phyloP scores from a whole-genome alignment of 2,113 vertebrate genomes.

The Poicephalus meyeri region DNA sequence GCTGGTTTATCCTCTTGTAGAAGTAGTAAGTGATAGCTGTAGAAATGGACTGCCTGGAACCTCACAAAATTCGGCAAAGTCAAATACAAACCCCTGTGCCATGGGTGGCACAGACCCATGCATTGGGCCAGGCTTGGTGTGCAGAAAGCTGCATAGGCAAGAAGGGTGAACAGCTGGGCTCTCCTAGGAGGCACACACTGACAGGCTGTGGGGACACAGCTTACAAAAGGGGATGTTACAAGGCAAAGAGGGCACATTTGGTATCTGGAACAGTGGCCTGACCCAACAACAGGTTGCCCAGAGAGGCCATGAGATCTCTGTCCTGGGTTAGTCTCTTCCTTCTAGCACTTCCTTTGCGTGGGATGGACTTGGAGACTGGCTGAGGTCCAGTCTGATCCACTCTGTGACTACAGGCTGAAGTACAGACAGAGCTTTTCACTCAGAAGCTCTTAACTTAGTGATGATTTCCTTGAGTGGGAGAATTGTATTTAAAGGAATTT shows the following conservation, averaged over 20 bases:
- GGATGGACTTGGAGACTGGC: not conserved
- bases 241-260: not conserved
- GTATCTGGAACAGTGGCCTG: not conserved
- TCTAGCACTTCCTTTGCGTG: not conserved
- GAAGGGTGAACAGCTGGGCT: not conserved
- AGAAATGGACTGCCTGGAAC: not conserved
- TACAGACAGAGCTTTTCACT: not conserved
- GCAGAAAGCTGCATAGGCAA: accelerated
- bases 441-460: not conserved
- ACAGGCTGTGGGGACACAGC: not conserved
- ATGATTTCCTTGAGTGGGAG: not conserved
- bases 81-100: not conserved
- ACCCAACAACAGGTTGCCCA: not conserved
- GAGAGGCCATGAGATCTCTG: not conserved
- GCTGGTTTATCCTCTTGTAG: not conserved
- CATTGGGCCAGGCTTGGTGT: not conserved
- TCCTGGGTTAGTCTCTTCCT: not conserved
- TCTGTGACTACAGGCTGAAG: not conserved
- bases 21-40: not conserved
- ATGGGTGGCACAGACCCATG: not conserved
- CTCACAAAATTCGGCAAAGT: not conserved
- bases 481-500: not conserved
- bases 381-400: not conserved
- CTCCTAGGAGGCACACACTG: not conserved
- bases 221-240: not conserved